phyloP scores from a whole-genome alignment of 2,797 vertebrate genomes.

The Crocodylus rhombifer region DNA sequence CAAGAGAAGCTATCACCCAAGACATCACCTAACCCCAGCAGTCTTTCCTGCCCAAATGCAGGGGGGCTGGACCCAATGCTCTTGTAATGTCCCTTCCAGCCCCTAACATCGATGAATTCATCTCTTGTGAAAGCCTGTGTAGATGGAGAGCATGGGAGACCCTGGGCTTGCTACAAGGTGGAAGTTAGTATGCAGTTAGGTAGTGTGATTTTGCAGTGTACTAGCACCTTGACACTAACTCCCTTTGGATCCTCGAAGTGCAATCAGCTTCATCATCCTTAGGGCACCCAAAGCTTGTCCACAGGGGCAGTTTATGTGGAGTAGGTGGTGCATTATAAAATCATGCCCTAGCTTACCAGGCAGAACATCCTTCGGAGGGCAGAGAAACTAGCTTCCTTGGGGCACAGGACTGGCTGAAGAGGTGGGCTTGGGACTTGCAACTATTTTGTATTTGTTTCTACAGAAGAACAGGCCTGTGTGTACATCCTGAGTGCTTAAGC shows the following conservation, averaged over 20 bases:
- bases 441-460: not conserved
- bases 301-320: too few species aligned
- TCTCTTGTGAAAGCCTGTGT: rapidly evolving
- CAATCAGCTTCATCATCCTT: too few species aligned
- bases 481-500: not conserved
- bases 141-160: not conserved
- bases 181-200: not conserved
- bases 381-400: not conserved
- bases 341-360: too few species aligned
- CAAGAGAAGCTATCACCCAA: not conserved
- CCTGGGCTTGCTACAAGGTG: not conserved
- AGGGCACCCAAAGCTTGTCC: too few species aligned
- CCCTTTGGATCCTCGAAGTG: too few species aligned
- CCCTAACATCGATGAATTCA: too few species aligned
- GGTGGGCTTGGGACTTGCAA: not conserved
- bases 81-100: too few species aligned
- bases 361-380: too few species aligned
- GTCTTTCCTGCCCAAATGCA: too few species aligned
- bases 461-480: not conserved
- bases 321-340: too few species aligned
- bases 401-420: not conserved
- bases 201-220: not conserved
- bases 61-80: too few species aligned
- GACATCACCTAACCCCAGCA: not conserved
- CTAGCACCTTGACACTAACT: not conserved